These are phyloP conservation scores for Heliocidaris tuberculata DNA, from an alignment of 35 echinoderm and acorn worm genomes.

Conservation along the genomic window DNA sequence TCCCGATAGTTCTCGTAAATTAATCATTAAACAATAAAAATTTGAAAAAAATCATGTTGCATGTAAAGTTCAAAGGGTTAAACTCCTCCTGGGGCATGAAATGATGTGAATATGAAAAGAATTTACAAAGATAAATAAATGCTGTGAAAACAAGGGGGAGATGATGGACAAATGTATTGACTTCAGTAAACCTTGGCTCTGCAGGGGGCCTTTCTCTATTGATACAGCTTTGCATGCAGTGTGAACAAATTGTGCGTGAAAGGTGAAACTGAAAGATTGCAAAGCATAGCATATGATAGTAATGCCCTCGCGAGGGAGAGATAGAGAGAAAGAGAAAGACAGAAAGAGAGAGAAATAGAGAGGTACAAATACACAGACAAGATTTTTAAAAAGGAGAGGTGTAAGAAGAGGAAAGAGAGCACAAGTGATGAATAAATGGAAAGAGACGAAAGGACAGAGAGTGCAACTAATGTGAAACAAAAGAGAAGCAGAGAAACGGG, in stretches of 20 bases:
- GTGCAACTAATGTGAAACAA: background rate
- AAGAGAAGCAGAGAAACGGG: background rate
- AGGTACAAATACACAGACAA: background rate
- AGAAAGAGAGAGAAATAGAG: background rate
- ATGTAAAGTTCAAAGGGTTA: background rate
- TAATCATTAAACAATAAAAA: background rate
- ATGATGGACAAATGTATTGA: background rate
- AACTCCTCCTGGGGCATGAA: background rate
- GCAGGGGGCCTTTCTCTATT: background rate
- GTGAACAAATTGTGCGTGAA: background rate
- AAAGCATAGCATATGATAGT: no score
- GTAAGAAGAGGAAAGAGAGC: background rate
- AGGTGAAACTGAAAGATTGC: no score
- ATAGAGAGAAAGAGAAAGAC: background rate
- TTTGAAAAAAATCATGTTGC: background rate
- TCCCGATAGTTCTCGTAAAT: background rate
- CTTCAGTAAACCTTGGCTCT: background rate
- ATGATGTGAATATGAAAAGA: background rate
- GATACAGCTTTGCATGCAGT: background rate
- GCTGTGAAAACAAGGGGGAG: no score
- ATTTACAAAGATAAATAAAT: background rate
- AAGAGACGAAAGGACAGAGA: background rate
- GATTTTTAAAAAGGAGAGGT: background rate
- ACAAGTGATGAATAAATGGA: background rate
- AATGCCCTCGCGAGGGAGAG: background rate